Evolutionary conservation across 2,113 vertebrate species (phyloP), one percentile per base, ranked within the genome.

Genomic region (Polypterus bichir): DNA sequence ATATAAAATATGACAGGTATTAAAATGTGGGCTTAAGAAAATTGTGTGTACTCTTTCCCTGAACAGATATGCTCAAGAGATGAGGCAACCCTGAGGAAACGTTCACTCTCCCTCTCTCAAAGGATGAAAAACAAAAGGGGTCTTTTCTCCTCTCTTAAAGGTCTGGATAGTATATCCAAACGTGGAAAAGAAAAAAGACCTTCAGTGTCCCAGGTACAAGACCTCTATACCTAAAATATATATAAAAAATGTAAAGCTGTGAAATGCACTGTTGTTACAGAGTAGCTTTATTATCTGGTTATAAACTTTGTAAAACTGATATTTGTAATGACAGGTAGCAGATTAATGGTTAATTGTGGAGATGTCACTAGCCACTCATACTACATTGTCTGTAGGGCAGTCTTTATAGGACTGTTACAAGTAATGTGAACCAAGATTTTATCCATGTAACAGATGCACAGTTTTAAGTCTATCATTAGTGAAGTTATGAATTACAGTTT

Each of bases 101-200:
- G 92, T 61, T 94, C 91, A 0, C 68, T 96, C 49, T 96, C 94
- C 27, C 69, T 93, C 66, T 90, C 84, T 1, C 87, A 89, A 62
- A 80, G 77, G 47, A 66, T 79, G 59, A 77, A 65, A 70, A 80
- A 70, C 66, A 97, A 92, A 79, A 86, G 86, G 77, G 85, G 95
- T 46, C 80, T 98, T 9, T 97, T 98, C 80, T 97, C 94, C 27
- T 97, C 95, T 0, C 81, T 97, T 1, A 98, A 97, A 82, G 93
- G 92, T 59, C 83, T 97, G 66, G 93, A 98, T 75, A 93, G 91
- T 7, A 75, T 98, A 49, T 92, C 91, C 3, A 93, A 87, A 68
- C 91, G 80, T 68, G 86, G 88, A 7, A 89, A 89, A 58, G 92
- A 97, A 56, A 96, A 92, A 64, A 82, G 93, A 9, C 88, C 91